These are phyloP conservation scores for Anthopleura xanthogrammica DNA, from an alignment of 92 coral and sea anemone species.

Conservation along the genomic window DNA sequence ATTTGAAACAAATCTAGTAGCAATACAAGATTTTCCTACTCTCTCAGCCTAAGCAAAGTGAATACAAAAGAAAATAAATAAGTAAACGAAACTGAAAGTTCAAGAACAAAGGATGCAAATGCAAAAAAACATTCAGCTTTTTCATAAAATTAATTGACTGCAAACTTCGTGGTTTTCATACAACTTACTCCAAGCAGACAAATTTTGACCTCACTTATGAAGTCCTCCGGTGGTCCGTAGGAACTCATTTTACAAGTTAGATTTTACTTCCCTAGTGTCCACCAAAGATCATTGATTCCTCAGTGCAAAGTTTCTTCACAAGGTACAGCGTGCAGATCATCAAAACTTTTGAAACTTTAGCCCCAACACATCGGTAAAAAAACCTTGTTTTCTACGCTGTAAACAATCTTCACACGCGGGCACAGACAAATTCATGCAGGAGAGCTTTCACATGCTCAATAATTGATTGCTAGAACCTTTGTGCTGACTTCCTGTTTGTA, in stretches of 20 bases:
- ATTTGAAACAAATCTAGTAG: slow-evolving; percentile 91
- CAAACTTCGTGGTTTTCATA: neutral
- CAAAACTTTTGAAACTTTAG: neutral
- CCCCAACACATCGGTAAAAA: no score
- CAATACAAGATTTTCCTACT: slow-evolving; percentile 96
- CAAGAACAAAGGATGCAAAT: neutral
- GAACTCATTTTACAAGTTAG: slow-evolving; percentile 19
- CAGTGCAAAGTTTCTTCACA: no score
- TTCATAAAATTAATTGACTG: no score
- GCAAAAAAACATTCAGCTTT: neutral
- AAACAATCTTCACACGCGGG: neutral
- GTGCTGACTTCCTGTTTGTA: neutral
- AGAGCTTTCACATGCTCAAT: neutral
- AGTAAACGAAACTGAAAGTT: neutral
- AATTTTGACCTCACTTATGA: slow-evolving; percentile 89
- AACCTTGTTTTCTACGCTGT: no score
- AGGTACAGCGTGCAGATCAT: neutral
- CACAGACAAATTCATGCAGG: neutral
- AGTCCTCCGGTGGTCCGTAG: slow-evolving; percentile 49
- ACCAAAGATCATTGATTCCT: no score
- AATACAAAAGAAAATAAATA: neutral
- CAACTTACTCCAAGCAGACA: slow-evolving; percentile 90
- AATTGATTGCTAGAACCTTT: neutral
- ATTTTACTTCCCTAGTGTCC: neutral
- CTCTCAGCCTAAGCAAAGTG: slow-evolving; percentile 77